Percentiles rank a stretch among this genome's conserved stretches.
Conservation (phyloP, 1,140 invertebrate species). For the Teleopsis dalmanni region DNA sequence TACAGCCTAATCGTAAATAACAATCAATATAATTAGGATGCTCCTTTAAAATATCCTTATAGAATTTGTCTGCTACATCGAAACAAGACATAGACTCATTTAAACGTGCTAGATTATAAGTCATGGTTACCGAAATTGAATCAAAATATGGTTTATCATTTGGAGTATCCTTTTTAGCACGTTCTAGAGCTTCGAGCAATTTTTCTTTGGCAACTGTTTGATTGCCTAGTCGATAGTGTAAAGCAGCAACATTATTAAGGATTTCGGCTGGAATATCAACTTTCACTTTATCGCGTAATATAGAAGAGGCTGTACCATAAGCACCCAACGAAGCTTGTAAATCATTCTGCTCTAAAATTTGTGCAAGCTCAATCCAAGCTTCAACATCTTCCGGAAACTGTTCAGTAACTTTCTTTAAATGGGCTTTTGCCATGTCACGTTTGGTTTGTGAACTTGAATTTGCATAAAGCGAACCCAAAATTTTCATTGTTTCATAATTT, state of each 20-base stretch:
- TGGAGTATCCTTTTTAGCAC: conserved; percentile 72
- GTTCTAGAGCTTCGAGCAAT: conserved; percentile 76
- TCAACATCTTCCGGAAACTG: conserved; percentile 98
- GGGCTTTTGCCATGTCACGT: conserved; percentile 84
- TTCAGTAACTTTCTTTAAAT: conserved; percentile 89
- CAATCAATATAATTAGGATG: conserved; percentile 99
- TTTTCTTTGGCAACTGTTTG: conserved; percentile 76
- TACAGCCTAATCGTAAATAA: conserved; percentile 86
- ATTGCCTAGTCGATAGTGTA: conserved; percentile 85
- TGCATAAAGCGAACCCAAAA: conserved; percentile 93
- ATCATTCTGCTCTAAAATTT: conserved; percentile 95
- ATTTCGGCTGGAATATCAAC: conserved; percentile 96
- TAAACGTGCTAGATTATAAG: conserved; percentile 90
- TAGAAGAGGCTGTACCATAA: conserved; percentile 88
- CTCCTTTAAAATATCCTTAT: conserved; percentile 93
- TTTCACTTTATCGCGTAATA: conserved; percentile 87
- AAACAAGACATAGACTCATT: conserved; percentile 89
- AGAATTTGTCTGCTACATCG: conserved; percentile 93
- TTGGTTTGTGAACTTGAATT: conserved; percentile 84
- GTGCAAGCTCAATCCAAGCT: conserved; percentile 97
- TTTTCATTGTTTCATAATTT: conserved; percentile 99
- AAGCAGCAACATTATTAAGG: conserved; percentile 92
- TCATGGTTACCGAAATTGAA: conserved; percentile 92
- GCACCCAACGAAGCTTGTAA: conserved; percentile 79
- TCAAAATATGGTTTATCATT: conserved; percentile 92